Conservation (phyloP, 2,888 invertebrate genomes). For the Gasteruption jaculator region DNA sequence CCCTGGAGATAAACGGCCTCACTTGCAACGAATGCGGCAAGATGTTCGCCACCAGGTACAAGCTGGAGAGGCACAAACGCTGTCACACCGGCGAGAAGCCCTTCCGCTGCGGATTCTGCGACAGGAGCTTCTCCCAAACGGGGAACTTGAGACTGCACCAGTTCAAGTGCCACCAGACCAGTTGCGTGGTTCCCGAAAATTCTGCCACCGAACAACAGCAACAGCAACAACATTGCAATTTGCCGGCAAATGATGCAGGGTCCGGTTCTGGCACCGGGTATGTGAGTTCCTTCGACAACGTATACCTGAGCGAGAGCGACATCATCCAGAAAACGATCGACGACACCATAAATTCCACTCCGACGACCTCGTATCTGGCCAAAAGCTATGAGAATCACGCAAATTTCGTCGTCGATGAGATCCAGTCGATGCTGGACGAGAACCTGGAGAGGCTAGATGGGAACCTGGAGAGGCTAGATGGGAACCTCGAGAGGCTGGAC, state of each 20-base stretch:
- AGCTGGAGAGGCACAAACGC: constrained; percentile 38
- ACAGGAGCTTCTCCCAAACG: constrained; percentile 44
- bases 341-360: constrained; percentile 43
- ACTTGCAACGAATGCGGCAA: constrained; percentile 43
- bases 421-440: constrained; percentile 40
- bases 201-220: constrained; percentile 23
- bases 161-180: constrained; percentile 37
- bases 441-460: constrained; percentile 38
- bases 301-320: constrained; percentile 43
- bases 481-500: constrained; percentile 38
- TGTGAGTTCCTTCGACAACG: constrained; percentile 35
- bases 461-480: too few relatives aligned
- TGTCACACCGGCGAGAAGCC: constrained; percentile 46
- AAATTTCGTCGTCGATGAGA: constrained; percentile 44
- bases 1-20: constrained; percentile 24
- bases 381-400: constrained; percentile 41
- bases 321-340: constrained; percentile 45
- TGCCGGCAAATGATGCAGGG: constrained; percentile 20
- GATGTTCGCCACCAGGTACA: constrained; percentile 45
- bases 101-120: constrained; percentile 41
- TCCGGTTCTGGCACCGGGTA: constrained; percentile 17
- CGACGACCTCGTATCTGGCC: constrained; percentile 34
- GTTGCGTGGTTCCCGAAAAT: constrained; percentile 25
- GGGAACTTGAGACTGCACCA: constrained; percentile 45
- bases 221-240: constrained; percentile 22